phyloP scores from a whole-genome alignment of 2,797 vertebrate genomes.

The Orestias chungarensis region DNA sequence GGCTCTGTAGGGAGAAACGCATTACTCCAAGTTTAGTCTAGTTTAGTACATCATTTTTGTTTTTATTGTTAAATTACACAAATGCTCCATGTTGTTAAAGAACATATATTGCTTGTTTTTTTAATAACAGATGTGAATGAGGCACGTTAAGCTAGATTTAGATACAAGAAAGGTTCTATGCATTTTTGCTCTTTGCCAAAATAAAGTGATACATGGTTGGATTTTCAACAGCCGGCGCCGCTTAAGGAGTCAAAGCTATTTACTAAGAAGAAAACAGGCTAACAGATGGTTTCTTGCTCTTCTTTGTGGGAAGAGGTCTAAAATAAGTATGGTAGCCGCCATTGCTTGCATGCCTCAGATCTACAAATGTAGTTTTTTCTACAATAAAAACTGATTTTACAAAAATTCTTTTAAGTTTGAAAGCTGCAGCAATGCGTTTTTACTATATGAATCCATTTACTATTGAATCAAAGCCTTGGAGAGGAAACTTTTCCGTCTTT shows the following conservation, averaged over 20 bases:
- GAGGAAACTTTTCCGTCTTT: conserved; percentile 30
- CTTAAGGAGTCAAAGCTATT: conserved; percentile 54
- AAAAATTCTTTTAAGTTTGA: conserved; percentile 26
- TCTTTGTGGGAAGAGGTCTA: conserved; percentile 31
- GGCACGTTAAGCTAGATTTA: background rate
- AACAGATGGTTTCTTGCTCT: conserved; percentile 51
- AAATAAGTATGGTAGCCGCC: background rate
- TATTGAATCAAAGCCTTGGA: conserved; percentile 30
- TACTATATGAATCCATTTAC: conserved; percentile 33
- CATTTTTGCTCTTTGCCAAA: background rate
- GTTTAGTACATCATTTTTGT: background rate
- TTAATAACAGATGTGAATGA: background rate
- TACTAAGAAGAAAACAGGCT: conserved; percentile 39
- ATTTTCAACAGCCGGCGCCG: conserved; percentile 47
- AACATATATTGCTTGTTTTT: background rate
- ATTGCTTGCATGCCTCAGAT: background rate
- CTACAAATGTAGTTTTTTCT: background rate
- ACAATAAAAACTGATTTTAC: background rate
- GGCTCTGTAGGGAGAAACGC: background rate
- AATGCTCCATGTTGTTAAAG: background rate
- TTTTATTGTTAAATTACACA: background rate
- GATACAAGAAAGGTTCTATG: background rate
- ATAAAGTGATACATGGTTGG: conserved; percentile 7
- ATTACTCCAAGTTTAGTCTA: background rate
- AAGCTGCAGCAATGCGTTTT: conserved; percentile 25